Evolutionary conservation across 2,797 vertebrate genomes (phyloP).

Genomic region (Miopithecus talapoin): DNA sequence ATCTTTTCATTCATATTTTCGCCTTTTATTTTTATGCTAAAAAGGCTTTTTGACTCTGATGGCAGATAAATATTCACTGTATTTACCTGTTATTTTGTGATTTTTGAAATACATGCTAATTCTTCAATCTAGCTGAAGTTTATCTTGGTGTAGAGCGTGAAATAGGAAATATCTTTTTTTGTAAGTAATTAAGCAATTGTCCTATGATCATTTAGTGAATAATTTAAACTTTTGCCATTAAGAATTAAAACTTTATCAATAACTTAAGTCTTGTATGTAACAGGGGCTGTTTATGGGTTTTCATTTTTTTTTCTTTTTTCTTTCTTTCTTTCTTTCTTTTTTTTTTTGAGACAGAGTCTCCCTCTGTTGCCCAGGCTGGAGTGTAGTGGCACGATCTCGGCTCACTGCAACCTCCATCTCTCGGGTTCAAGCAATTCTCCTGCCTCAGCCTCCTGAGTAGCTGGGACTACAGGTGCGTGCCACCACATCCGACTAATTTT

Average conservation of each 20-base stretch:
- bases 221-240: neutral
- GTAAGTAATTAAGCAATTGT: neutral
- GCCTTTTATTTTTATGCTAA: neutral
- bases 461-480: too few relatives aligned
- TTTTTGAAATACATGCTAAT: neutral
- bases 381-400: too few relatives aligned
- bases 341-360: neutral
- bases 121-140: slow-evolving; percentile 2
- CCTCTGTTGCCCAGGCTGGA: too few relatives aligned
- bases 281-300: neutral
- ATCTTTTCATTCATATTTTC: neutral
- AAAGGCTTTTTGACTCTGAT: neutral
- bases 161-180: neutral
- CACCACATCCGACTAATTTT: too few relatives aligned
- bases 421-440: too few relatives aligned
- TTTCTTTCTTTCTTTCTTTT: neutral
- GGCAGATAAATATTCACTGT: neutral
- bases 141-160: neutral
- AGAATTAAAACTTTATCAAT: neutral
- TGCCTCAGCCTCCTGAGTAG: too few relatives aligned
- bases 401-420: too few relatives aligned
- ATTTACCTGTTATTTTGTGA: neutral
- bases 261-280: neutral
- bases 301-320: neutral
- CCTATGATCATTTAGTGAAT: neutral